Conservation (phyloP, 2,888 invertebrate genomes). For the Dynastes grantii region DNA sequence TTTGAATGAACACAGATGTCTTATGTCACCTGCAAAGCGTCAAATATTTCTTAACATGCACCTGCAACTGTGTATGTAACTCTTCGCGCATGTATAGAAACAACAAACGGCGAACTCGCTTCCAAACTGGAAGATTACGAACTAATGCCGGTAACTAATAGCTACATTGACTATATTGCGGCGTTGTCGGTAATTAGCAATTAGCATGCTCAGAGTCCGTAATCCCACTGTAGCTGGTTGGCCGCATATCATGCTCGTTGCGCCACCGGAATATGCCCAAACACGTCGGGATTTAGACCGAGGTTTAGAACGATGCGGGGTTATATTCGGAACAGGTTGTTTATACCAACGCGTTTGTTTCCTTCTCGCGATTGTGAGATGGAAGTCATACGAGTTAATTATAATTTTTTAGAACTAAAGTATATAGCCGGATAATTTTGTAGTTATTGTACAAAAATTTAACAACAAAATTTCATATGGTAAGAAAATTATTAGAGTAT, state of each 20-base stretch:
- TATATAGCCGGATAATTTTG: no score
- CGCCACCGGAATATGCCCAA: slow-evolving; percentile 52
- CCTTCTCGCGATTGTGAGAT: not conserved
- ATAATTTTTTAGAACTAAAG: no score
- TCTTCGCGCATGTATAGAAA: slow-evolving; percentile 8
- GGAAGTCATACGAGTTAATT: no score
- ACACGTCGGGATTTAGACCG: slow-evolving; percentile 47
- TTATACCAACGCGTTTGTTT: slow-evolving; percentile 54
- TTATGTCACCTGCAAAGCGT: not conserved
- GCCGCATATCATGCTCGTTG: slow-evolving; percentile 48
- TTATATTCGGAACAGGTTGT: slow-evolving; percentile 55
- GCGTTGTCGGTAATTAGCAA: slow-evolving; percentile 57
- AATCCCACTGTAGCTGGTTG: slow-evolving; percentile 63
- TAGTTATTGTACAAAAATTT: no score
- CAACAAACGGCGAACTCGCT: slow-evolving; percentile 35
- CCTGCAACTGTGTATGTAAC: not conserved
- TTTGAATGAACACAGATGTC: not conserved
- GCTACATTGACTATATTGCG: slow-evolving; percentile 52
- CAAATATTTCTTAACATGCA: not conserved
- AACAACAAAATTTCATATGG: no score
- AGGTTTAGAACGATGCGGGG: slow-evolving; percentile 40
- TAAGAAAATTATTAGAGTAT: no score
- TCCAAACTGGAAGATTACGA: slow-evolving; percentile 46
- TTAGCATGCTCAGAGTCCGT: slow-evolving; percentile 64
- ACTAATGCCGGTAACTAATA: slow-evolving; percentile 52